Base-by-base conservation (phyloP, 2,797 vertebrate species). In the Amblyraja radiata region DNA sequence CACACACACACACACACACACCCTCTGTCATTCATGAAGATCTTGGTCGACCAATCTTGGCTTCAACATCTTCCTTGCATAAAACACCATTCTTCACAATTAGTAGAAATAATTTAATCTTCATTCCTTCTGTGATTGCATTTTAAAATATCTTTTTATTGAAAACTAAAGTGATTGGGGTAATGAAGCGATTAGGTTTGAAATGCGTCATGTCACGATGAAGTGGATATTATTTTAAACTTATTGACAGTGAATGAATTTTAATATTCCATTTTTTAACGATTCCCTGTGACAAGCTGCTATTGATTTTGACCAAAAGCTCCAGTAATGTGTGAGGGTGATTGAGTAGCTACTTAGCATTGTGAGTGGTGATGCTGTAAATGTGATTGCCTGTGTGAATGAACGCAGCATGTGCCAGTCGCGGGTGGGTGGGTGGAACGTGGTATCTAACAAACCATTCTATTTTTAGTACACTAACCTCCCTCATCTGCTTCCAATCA, bases 391-490 rank as follows among this genome's bases (percentile, higher is more conserved):
- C 71, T 92, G 74, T 92, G 94, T 95, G 94, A 94, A 95, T 95
- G 94, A 95, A 94, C 65, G 63, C 93, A 93, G 65, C 93, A 93
- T 94, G 94, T 81, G 94, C 95, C 94, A 94, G 93, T 78, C 94
- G 93, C 0, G 65, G 84, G 94, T 90, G 32, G 32, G 32, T 32
- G 63, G 84, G 78, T 93, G 93, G 95, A 95, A 95, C 94, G 94
- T 93, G 93, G 94, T 94, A 93, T 94, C 94, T 94, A 90, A 94
- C 94, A 93, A 95, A 94, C 94, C 94, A 93, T 93, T 93, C 95
- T 95, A 93, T 94, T 95, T 95, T 95, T 95, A 95, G 94, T 93
- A 78, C 73, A 68, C 2, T 11, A 94, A 93, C 94, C 93, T 94
- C 93, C 90, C 63, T 94, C 94, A 84, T 94, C 74, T 78, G 93